Conservation (phyloP, 2,113 vertebrate genomes). For the Hypocryptadius cinnamomeus region DNA sequence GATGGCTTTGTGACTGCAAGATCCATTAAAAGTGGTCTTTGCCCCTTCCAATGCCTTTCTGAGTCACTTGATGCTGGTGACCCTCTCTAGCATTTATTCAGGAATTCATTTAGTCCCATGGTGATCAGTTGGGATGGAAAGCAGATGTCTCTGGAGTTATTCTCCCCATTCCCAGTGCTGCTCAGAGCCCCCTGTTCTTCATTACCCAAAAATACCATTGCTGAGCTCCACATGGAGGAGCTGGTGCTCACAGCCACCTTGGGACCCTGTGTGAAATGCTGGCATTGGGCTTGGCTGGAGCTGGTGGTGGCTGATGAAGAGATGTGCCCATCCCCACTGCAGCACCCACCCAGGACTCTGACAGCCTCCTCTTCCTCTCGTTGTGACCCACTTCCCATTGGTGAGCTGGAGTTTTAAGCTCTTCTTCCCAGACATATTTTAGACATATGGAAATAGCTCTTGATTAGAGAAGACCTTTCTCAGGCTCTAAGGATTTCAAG, state of each 20-base stretch:
- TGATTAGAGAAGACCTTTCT: not conserved
- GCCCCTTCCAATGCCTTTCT: not conserved
- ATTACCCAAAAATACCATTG: not conserved
- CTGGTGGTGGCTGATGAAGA: too few relatives aligned
- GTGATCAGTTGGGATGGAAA: not conserved
- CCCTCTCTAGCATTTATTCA: not conserved
- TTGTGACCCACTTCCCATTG: not conserved
- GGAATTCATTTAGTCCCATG: not conserved
- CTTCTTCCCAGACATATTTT: not conserved
- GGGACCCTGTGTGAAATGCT: fast-evolving
- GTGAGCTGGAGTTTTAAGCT: not conserved
- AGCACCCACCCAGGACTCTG: fast-evolving
- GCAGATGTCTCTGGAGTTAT: not conserved
- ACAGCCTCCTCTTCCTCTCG: not conserved
- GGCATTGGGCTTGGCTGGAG: not conserved
- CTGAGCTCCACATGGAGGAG: not conserved
- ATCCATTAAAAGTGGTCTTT: not conserved
- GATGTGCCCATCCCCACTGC: not conserved
- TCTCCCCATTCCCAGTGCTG: not conserved
- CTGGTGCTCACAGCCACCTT: not conserved
- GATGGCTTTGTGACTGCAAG: not conserved
- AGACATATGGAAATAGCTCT: not conserved
- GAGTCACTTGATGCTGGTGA: not conserved
- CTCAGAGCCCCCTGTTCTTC: not conserved
- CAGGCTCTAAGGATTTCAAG: not conserved